phyloP scores from a whole-genome alignment of 2,888 invertebrate species.

The Bhutanitis thaidina region DNA sequence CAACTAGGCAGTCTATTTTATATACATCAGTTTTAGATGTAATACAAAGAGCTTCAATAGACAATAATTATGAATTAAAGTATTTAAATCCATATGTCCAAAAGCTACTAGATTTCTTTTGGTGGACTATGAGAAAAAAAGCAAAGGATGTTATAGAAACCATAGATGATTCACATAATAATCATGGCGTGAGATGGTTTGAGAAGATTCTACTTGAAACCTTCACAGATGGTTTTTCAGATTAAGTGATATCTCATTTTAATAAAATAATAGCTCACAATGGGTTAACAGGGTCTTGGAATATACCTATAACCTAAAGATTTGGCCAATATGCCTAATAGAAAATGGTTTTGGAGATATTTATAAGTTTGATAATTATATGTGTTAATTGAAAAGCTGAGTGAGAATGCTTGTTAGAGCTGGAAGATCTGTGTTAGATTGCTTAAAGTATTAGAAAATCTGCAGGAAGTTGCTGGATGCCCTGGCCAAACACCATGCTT shows the following conservation, averaged over 20 bases:
- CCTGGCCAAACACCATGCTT: no score
- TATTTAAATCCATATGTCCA: slow-evolving; percentile 39
- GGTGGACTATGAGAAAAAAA: slow-evolving; percentile 34
- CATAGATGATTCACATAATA: slow-evolving; percentile 40
- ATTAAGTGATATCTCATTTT: slow-evolving; percentile 12
- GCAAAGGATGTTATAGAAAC: slow-evolving; percentile 37
- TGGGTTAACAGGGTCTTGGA: no score
- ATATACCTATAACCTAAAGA: no score
- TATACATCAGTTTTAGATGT: slow-evolving; percentile 67
- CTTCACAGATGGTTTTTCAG: slow-evolving; percentile 30
- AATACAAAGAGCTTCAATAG: slow-evolving; percentile 42
- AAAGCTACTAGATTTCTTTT: slow-evolving; percentile 33
- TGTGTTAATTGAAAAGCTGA: no score
- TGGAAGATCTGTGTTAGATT: no score
- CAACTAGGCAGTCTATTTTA: slow-evolving; percentile 80
- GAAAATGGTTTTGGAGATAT: no score
- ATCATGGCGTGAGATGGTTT: slow-evolving; percentile 42
- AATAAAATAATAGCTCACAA: no score
- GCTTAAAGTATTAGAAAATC: no score
- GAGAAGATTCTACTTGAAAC: slow-evolving; percentile 47
- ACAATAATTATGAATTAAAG: slow-evolving; percentile 37
- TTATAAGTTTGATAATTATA: no score
- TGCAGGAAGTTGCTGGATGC: no score
- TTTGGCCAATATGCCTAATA: no score
- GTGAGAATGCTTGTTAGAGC: no score